phyloP scores from a whole-genome alignment of 2,797 vertebrate species.

The Glossophaga mutica region DNA sequence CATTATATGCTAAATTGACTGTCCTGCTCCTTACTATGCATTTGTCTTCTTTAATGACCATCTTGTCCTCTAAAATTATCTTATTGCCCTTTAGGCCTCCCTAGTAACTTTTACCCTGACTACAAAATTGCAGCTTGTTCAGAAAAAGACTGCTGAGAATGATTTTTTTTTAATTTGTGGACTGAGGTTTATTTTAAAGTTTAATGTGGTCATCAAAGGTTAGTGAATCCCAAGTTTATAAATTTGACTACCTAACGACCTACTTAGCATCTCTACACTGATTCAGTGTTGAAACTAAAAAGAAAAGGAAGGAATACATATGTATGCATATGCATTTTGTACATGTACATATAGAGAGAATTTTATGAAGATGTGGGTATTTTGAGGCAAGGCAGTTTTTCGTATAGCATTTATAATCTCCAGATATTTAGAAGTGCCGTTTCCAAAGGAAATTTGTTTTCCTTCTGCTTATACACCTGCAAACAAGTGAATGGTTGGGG shows the following conservation, averaged over 20 bases:
- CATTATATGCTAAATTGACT: slow-evolving; percentile 45
- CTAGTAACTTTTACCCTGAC: slow-evolving; percentile 50
- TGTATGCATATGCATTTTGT: not conserved
- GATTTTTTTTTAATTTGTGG: slow-evolving; percentile 56
- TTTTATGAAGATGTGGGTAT: slow-evolving; percentile 39
- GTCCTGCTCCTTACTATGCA: slow-evolving; percentile 33
- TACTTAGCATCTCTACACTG: slow-evolving; percentile 44
- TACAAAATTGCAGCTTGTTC: slow-evolving; percentile 54
- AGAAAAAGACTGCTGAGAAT: slow-evolving; percentile 63
- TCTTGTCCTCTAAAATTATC: slow-evolving; percentile 60
- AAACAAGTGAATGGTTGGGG: not conserved
- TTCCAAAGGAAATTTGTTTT: not conserved
- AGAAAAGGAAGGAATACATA: not conserved
- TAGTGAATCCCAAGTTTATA: slow-evolving; percentile 68
- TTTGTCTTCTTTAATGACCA: slow-evolving; percentile 51
- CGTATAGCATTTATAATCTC: not conserved
- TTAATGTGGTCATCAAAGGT: slow-evolving; percentile 72
- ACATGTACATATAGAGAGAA: not conserved
- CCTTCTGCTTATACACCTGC: not conserved
- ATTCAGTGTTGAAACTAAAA: slow-evolving; percentile 21
- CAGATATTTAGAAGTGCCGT: not conserved
- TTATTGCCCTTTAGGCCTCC: slow-evolving; percentile 54
- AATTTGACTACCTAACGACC: slow-evolving; percentile 54
- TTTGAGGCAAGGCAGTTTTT: slow-evolving; percentile 45
- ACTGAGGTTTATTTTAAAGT: slow-evolving; percentile 72